Conservation (phyloP, 2,888 invertebrate species). For the Drosophila peninsularis region DNA sequence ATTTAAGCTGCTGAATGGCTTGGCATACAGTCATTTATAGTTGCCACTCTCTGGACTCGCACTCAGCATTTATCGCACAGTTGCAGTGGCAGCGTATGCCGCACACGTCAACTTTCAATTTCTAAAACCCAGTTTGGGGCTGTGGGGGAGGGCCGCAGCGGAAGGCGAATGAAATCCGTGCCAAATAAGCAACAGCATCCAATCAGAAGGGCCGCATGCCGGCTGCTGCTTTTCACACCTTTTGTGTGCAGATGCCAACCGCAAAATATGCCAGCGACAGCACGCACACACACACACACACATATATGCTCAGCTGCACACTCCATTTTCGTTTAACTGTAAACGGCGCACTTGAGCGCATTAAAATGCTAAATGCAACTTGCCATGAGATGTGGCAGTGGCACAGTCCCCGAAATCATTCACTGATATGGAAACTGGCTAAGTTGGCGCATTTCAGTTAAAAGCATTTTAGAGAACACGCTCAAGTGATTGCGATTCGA, state of each 20-base stretch:
- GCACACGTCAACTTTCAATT: constrained; percentile 53
- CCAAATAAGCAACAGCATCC: constrained; percentile 62
- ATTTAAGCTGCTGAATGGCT: constrained; percentile 15
- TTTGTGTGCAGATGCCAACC: constrained; percentile 51
- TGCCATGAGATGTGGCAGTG: neutral
- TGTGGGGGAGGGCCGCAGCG: constrained; percentile 1
- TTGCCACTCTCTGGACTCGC: neutral
- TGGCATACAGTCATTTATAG: constrained; percentile 21
- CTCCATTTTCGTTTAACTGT: constrained; percentile 19
- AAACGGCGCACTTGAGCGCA: constrained; percentile 38
- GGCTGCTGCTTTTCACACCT: constrained; percentile 56
- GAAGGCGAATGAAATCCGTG: constrained; percentile 58
- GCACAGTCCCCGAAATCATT: neutral
- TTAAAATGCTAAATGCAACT: constrained; percentile 33
- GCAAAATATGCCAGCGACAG: constrained; percentile 49
- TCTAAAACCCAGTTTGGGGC: constrained; percentile 44
- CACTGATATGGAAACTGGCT: neutral
- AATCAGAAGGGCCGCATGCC: constrained; percentile 52
- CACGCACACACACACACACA: constrained; percentile 5
- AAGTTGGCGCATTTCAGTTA: neutral
- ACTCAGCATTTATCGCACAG: constrained; percentile 60
- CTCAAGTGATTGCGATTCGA: constrained; percentile 37
- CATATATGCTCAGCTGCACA: too few species aligned
- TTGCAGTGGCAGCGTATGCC: constrained; percentile 44
- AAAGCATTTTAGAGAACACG: constrained; percentile 13